Evolutionary conservation across 2,888 invertebrate genomes (phyloP), one percentile per base, ranked within the genome.

Genomic region (Leucophenga montana): DNA sequence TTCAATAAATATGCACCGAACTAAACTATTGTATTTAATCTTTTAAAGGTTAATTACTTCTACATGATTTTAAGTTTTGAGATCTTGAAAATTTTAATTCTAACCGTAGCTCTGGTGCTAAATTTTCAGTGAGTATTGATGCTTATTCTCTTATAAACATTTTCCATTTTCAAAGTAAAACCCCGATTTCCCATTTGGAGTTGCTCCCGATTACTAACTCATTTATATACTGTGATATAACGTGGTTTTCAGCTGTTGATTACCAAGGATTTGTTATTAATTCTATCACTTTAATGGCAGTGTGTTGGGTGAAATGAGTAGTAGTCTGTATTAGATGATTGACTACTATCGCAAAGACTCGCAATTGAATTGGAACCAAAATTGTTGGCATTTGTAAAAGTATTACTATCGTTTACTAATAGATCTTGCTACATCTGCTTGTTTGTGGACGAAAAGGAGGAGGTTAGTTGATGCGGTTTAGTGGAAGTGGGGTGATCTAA

Each of bases 281-380:
- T 67, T 73, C 71, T 79, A 78, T 78, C 72, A 77, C 74, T 78
- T 78, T 64, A 71, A 77, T 81, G 79, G 82, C 79, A 79, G 79
- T 76, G 78, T 67, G 72, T 72, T 78, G 33, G 71, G 68, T 67
- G 68, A 20, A 71, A 70, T 53, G 72, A 56, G 69, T 73, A 77
- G 77, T 78, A 74, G 76, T 69, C 73, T 70, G 33, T 61, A 65
- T 46, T 64, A 68, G 20, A 59, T 74, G 74, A 68, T 68, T 57
- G 16, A 22, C 22, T 69, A 54, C 62, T 20, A 73, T 75, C 69
- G 27, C 64, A 64, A 71, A 65, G 56, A 71, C 50, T 53, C 72
- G 53, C 11, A 53, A 31, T 11, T 61, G 61, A 14, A 61, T 31
- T 8, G 31, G 31, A 2, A 16, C 11, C 14, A 61, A 62, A 62